A percentile compares a stretch with the other conserved stretches of the same genome.
phyloP scores from a whole-genome alignment of 2,888 invertebrate species.

The Netelia fuscicornis region DNA sequence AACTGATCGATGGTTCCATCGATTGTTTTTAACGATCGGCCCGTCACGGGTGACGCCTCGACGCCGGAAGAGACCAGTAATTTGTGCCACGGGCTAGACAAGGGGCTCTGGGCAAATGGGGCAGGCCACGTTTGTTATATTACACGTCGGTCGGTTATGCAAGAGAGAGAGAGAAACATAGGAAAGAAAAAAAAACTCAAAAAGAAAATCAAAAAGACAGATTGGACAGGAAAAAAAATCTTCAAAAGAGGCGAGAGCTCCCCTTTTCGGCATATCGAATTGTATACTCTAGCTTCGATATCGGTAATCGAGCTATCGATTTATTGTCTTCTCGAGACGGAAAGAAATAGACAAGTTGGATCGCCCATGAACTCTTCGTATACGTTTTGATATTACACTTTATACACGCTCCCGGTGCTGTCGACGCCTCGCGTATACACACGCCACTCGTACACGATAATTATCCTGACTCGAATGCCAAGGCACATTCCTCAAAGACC shows the following conservation, averaged over 20 bases:
- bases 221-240: slow-evolving; percentile 1
- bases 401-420: slow-evolving; percentile 18
- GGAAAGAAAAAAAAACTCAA: slow-evolving; percentile 6
- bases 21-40: slow-evolving; percentile 75
- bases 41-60: slow-evolving; percentile 53
- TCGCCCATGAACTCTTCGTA: background rate
- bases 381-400: slow-evolving; percentile 6
- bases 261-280: slow-evolving; percentile 14
- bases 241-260: background rate
- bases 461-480: slow-evolving; percentile 24
- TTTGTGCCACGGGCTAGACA: slow-evolving; percentile 34
- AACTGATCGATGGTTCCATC: slow-evolving; percentile 74
- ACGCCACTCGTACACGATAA: slow-evolving; percentile 42
- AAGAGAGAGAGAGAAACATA: slow-evolving; percentile 13
- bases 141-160: background rate
- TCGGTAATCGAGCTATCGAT: background rate
- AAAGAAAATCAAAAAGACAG: background rate
- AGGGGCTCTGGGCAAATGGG: background rate
- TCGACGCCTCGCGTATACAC: slow-evolving; percentile 35
- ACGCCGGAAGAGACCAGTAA: slow-evolving; percentile 46
- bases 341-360: slow-evolving; percentile 36
- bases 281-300: background rate
- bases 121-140: slow-evolving; percentile 15
- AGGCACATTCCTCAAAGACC: slow-evolving; percentile 37
- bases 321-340: slow-evolving; percentile 29